Percentiles rank a stretch among this genome's conserved stretches.
Conservation (phyloP, 2,888 invertebrate species). For the Nymphalis polychloros region DNA sequence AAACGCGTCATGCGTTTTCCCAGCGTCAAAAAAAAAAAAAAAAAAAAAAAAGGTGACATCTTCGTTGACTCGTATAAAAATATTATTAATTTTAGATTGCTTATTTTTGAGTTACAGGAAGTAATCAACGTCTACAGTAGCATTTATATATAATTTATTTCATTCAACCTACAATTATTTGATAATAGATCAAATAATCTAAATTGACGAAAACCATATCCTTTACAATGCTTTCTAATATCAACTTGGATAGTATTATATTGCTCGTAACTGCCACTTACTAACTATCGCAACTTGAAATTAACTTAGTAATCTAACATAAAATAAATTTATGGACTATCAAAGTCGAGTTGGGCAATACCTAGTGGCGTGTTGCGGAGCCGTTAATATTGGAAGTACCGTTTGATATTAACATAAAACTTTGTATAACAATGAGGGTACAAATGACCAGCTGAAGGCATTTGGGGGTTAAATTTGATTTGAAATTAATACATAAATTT, state of each 20-base stretch:
- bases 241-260: conserved; percentile 33
- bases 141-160: neutral
- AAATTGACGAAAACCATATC: conserved; percentile 35
- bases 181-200: conserved; percentile 21
- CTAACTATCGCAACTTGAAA: conserved; percentile 48
- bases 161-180: conserved; percentile 2
- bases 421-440: conserved; percentile 35
- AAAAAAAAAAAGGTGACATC: no score
- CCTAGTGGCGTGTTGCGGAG: conserved; percentile 43
- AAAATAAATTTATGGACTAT: conserved; percentile 46
- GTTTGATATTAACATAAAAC: conserved; percentile 42
- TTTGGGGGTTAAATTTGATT: conserved; percentile 30
- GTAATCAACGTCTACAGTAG: neutral
- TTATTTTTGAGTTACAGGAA: neutral
- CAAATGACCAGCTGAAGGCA: conserved; percentile 38
- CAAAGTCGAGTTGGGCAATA: conserved; percentile 39
- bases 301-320: conserved; percentile 50
- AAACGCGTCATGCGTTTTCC: no score
- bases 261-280: conserved; percentile 38
- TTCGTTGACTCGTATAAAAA: no score
- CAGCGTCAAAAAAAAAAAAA: no score
- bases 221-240: conserved; percentile 35
- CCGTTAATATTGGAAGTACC: conserved; percentile 43
- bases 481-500: conserved; percentile 19
- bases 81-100: no score